Base-by-base conservation (phyloP, 2,113 vertebrate species). In the Scartelaos histophorus region DNA sequence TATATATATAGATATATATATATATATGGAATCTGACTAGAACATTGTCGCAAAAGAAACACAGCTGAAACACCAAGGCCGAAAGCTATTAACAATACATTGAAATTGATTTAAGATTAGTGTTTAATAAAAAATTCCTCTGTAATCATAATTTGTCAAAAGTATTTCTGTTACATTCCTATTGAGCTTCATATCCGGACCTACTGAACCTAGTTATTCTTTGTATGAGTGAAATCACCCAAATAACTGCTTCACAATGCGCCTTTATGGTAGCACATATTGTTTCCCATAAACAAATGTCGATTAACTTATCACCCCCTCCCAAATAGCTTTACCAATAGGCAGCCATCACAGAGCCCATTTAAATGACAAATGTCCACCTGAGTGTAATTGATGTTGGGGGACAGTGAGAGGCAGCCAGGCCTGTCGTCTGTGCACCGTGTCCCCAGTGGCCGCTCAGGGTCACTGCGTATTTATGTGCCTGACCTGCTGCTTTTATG, bases 401-500 rank as follows among this genome's bases (percentile, higher is more conserved):
- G 54, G n/a, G 74, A 69, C 54, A 64, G 73, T 74, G 57, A 73
- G 69, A 66, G 54, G 51, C 74, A 12, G 38, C 51, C 47, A 64
- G 67, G 66, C 62, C 69, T 49, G 29, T 82, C 61, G 17, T 64
- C 64, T 49, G 71, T 49, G 72, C 85, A 67, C 76, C 67, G 7
- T 69, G 71, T 83, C 73, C 75, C 45, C 66, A 69, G 35, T 70
- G 74, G 65, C 66, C 45, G 46, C 49, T 64, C 71, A 13, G 66
- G 80, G 74, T 80, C 71, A 22, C 82, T 80, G 58, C 51, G 65
- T 82, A 73, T 89, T 89, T 91, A 88, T 85, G 66, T 22, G 65
- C 67, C 75, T 67, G 70, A 77, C 75, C 74, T 73, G 74, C 71
- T 74, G 74, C 76, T 68, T 82, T 82, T 82, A 89, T 82, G 66